Evolutionary conservation across 2,888 invertebrate genomes (phyloP).

Genomic region (Lasioglossum figueresi): DNA sequence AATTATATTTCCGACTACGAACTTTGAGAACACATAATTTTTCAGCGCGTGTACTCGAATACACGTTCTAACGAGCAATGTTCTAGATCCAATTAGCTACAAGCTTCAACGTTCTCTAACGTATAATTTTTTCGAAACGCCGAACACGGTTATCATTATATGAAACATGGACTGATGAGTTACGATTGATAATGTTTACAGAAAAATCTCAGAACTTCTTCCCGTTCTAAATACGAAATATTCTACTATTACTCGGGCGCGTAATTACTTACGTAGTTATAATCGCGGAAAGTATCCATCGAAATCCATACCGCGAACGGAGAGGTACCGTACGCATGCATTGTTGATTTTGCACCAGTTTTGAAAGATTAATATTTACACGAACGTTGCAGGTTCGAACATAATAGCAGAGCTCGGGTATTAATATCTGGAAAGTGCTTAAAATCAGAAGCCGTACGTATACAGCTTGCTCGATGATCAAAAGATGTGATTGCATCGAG

Average conservation of each 20-base stretch:
- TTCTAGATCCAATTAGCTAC: too few species aligned
- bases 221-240: not conserved
- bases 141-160: not conserved
- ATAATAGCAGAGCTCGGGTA: not conserved
- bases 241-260: not conserved
- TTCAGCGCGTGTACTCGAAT: too few species aligned
- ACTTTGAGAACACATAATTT: too few species aligned
- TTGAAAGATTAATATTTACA: slow-evolving; percentile 27
- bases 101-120: too few species aligned
- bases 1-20: too few species aligned
- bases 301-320: not conserved
- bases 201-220: not conserved
- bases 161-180: not conserved
- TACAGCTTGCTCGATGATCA: not conserved
- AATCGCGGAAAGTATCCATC: not conserved
- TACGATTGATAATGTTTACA: not conserved
- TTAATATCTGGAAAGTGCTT: slow-evolving; percentile 27
- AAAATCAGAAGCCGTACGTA: not conserved
- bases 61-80: too few species aligned
- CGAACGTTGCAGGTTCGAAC: too few species aligned
- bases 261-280: not conserved
- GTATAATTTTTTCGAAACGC: too few species aligned
- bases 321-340: not conserved
- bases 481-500: not conserved
- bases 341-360: not conserved